Evolutionary conservation across 1,140 invertebrate species (phyloP), one percentile per base, ranked within the genome.

Genomic region (Sweltsa coloradensis): DNA sequence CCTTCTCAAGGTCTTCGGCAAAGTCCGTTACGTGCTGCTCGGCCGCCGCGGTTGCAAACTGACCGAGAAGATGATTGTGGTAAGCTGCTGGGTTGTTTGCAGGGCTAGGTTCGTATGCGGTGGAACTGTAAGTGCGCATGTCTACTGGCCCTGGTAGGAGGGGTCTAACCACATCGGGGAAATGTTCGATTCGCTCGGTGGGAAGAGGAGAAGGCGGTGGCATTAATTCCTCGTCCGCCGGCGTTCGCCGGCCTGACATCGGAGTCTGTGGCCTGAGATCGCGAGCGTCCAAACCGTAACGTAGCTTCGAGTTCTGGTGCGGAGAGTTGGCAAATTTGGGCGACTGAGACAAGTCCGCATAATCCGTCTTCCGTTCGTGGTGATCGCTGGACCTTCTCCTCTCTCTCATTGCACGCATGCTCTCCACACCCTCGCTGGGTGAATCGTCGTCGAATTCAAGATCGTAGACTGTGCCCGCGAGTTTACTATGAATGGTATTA

Each of bases 391-490:
- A 88, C 53, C 83, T 81, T 49, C 86, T 70, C 22, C 84, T 72
- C 55, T 91, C 86, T 14, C 87, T 66, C 70, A 90, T 76, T 9
- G 83, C 80, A 56, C 85, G 75, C 2, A 90, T 60, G 65, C 89
- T 84, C 49, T 84, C 81, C 45, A 88, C 79, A 16, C 52, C 50
- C 47, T 80, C 83, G 6, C 76, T 76, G 6, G 82, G 76, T 3
- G 73, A 70, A 53, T 90, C 87, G 53, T 90, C 87, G 51, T 89
- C 83, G 47, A 85, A 86, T 60, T 89, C 83, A 53, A 88, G 78
- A 57, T 88, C 85, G 52, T 89, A 92, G 1, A 90, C 87, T 1
- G 87, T 90, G 2, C 88, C 87, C 3, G 81, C 78, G 21, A 91
- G 68, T 62, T 86, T 86, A 56, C 78, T 84, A 44, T 80, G 77